Evolutionary conservation across 2,113 vertebrate species (phyloP).

Genomic region (Scortum barcoo): DNA sequence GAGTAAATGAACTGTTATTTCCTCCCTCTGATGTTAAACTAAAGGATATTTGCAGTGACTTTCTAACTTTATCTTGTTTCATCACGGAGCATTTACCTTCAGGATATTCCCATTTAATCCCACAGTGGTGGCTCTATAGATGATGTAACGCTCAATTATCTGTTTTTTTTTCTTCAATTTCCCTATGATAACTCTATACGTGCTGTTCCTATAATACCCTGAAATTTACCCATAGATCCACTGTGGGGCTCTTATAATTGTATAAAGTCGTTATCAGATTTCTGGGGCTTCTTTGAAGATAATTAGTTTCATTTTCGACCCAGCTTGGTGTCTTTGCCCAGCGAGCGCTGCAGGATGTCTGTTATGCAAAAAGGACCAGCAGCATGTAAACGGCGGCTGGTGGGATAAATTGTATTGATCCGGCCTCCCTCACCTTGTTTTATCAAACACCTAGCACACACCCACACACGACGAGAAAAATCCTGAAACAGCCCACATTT

Average conservation of each 20-base stretch:
- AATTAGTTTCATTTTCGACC: conserved; percentile 27
- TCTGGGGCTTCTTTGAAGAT: conserved; percentile 38
- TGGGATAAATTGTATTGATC: conserved; percentile 55
- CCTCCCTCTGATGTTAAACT: background rate
- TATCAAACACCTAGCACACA: conserved; percentile 1
- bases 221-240: background rate
- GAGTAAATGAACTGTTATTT: background rate
- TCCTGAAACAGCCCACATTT: background rate
- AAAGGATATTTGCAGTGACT: background rate
- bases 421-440: conserved; percentile 37
- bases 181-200: background rate
- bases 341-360: conserved; percentile 28
- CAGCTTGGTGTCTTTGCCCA: background rate
- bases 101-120: background rate
- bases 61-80: background rate
- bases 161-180: background rate
- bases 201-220: background rate
- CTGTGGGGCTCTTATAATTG: background rate
- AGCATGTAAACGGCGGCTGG: conserved; percentile 33
- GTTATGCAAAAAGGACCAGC: conserved; percentile 43
- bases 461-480: background rate
- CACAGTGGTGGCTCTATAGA: background rate
- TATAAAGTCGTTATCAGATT: conserved; percentile 24
- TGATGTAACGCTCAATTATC: background rate
- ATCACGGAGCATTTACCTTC: background rate